Conservation (phyloP, 2,113 vertebrate species). For the Pelvicachromis taeniatus region DNA sequence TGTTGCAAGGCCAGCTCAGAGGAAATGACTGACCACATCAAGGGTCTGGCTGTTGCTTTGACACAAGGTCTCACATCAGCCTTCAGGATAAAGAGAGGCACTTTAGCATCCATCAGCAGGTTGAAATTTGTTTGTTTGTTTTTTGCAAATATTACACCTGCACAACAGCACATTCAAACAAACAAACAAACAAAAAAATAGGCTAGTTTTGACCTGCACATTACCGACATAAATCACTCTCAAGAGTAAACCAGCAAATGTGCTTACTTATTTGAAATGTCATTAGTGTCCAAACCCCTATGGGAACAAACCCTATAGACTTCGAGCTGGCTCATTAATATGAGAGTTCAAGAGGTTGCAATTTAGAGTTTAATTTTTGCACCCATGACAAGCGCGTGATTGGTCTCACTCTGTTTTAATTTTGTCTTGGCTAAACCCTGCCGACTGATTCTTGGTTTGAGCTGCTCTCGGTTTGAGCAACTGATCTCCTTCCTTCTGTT, state of each 20-base stretch:
- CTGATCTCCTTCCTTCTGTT: background rate
- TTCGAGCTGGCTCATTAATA: background rate
- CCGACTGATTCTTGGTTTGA: background rate
- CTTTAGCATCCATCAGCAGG: conserved; percentile 12
- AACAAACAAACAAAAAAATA: background rate
- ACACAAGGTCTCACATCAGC: conserved; percentile 33
- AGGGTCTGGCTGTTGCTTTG: conserved; percentile 56
- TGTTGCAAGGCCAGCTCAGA: conserved; percentile 47
- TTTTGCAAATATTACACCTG: conserved; percentile 12
- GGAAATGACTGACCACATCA: conserved; percentile 77
- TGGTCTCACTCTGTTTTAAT: background rate
- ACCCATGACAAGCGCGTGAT: background rate
- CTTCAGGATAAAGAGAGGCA: conserved; percentile 18
- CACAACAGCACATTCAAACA: background rate
- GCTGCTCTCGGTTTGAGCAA: background rate
- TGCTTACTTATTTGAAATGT: background rate
- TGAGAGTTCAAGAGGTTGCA: background rate
- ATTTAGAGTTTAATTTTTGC: background rate
- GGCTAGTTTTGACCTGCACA: background rate
- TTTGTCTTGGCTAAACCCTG: background rate
- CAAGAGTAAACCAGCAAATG: background rate
- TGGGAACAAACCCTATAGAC: background rate
- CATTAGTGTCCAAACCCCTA: background rate
- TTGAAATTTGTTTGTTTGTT: conserved; percentile 12
- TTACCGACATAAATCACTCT: background rate